Base-by-base conservation (phyloP, 1,140 invertebrate genomes). In the Acromyrmex heyeri region DNA sequence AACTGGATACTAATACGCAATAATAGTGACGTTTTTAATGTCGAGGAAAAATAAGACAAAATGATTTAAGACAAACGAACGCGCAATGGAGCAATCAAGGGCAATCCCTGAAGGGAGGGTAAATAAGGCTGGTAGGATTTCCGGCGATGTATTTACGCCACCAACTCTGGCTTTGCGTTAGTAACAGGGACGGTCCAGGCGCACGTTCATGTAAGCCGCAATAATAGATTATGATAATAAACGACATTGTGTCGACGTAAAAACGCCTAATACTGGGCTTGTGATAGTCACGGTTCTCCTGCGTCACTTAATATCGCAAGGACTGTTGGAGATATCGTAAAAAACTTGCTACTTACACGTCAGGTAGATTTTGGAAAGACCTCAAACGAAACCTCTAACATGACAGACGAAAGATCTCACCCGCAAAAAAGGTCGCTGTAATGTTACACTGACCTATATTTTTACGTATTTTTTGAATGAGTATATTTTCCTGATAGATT, bases 221-320 rank as follows among this genome's bases (percentile, higher is more conserved):
- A 94, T 94, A 94, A 94, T 94, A 93, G 93, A 94, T 94, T 94
- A 94, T 93, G 93, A 95, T 94, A 95, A 94, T 94, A 94, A 93
- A 94, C 90, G 91, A 91, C 90, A 93, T 94, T 94, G 91, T 92
- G 92, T 86, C 90, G 90, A 90, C 91, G 92, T 93, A 93, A 94
- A 94, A 90, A 90, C 88, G 88, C 85, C 91, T 91, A 91, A 92
- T 91, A 85, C 90, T 34, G 64, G 59, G 62, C 59, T 82, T 78
- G 86, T 44, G 77, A 89, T 87, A 87, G 91, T 91, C 90, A 89
- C 69, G 86, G 73, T 38, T 90, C 73, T 85, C 62, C 53, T 75
- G 61, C 69, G 86, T 90, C 85, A 65, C 59, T 57, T 75, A 73
- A 69, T 81, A 86, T 88, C 75, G 77, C 76, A 75, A 69, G 57